Conservation (phyloP, 2,113 vertebrate genomes). For the Platichthys flesus region DNA sequence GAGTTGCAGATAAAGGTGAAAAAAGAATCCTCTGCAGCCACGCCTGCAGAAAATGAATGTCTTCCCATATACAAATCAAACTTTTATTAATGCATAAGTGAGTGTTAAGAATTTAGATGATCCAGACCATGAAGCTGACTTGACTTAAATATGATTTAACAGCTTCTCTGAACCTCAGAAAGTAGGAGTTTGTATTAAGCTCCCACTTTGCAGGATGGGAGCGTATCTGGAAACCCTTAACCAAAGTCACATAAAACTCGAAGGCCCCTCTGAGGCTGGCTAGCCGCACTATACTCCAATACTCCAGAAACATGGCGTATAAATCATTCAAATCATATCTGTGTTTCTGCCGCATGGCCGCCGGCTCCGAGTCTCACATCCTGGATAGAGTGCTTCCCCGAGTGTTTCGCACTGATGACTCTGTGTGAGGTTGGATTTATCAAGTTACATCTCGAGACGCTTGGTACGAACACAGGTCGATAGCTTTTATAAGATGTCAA, state of each 20-base stretch:
- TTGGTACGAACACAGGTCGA: background rate
- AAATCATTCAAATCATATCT: constrained; percentile 71
- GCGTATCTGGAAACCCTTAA: constrained; percentile 51
- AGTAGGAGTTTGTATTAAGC: constrained; percentile 10
- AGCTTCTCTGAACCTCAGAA: constrained; percentile 52
- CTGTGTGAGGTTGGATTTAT: constrained; percentile 9
- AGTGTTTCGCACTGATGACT: constrained; percentile 23
- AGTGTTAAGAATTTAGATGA: constrained; percentile 48
- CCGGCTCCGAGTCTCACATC: constrained; percentile 16
- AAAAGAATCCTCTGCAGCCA: constrained; percentile 5
- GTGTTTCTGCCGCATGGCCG: constrained; percentile 52
- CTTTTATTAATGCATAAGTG: constrained; percentile 52
- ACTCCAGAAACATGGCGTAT: constrained; percentile 50
- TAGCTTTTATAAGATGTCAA: background rate
- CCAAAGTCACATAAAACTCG: constrained; percentile 46
- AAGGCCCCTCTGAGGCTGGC: constrained; percentile 29
- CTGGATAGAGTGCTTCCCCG: constrained; percentile 7
- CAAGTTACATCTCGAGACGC: background rate
- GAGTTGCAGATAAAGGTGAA: background rate
- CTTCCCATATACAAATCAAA: constrained; percentile 41
- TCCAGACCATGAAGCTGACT: constrained; percentile 38
- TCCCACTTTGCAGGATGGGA: background rate
- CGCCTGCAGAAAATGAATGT: constrained; percentile 26
- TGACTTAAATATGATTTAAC: constrained; percentile 61
- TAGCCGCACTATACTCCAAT: constrained; percentile 13